These are phyloP conservation scores for Pyxicephalus adspersus DNA, from an alignment of 2,113 vertebrate species.

Conservation along the genomic window DNA sequence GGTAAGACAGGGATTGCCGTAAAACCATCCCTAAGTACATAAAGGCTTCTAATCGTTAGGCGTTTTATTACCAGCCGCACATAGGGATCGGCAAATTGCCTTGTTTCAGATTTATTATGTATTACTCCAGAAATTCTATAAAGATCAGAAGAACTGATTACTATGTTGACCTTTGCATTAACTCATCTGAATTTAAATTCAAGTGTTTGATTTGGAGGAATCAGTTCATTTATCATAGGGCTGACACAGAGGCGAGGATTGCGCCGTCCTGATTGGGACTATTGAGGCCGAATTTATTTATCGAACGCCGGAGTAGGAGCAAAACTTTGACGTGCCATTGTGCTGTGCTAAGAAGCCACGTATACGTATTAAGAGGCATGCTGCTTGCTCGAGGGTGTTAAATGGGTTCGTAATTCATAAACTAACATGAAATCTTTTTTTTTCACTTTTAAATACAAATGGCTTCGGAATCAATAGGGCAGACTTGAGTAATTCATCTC, in stretches of 20 bases:
- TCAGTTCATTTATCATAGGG: constrained; percentile 89
- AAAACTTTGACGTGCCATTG: constrained; percentile 79
- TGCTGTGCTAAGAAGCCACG: constrained; percentile 63
- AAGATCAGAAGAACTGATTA: constrained; percentile 92
- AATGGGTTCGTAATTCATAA: constrained; percentile 61
- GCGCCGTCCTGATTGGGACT: constrained; percentile 76
- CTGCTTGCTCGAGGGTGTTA: constrained; percentile 58
- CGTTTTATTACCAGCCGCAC: constrained; percentile 87
- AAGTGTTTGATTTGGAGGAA: constrained; percentile 92
- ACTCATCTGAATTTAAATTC: constrained; percentile 92
- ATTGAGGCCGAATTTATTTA: constrained; percentile 83
- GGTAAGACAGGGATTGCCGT: constrained; percentile 77
- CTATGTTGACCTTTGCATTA: constrained; percentile 91
- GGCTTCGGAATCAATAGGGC: constrained; percentile 14
- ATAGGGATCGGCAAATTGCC: constrained; percentile 86
- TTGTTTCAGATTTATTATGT: constrained; percentile 91
- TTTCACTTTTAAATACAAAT: constrained; percentile 18
- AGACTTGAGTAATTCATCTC: constrained; percentile 18
- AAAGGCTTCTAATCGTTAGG: constrained; percentile 85
- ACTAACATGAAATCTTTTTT: constrained; percentile 50
- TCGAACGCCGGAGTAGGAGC: constrained; percentile 78
- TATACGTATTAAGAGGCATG: constrained; percentile 58
- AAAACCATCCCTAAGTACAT: constrained; percentile 86
- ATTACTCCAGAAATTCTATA: constrained; percentile 90
- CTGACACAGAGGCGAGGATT: constrained; percentile 82